phyloP scores from a whole-genome alignment of 2,888 invertebrate genomes.

The Scrobipalpa atriplicella region DNA sequence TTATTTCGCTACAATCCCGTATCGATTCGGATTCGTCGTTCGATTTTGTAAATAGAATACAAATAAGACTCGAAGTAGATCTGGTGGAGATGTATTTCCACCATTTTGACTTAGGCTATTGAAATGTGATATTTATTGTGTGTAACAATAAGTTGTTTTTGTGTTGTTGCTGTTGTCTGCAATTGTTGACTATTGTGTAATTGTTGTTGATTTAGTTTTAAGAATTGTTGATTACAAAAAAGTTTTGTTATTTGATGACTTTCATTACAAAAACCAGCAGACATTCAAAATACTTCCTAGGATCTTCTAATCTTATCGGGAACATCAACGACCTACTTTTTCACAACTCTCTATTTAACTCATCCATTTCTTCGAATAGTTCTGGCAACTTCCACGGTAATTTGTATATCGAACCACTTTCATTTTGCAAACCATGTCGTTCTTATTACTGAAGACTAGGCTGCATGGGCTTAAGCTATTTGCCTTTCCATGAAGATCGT shows the following conservation, averaged over 20 bases:
- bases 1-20: conserved; percentile 37
- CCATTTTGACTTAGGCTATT: conserved; percentile 62
- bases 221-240: conserved; percentile 40
- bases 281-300: too few species aligned
- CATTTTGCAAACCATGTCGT: too few species aligned
- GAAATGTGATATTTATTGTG: conserved; percentile 80
- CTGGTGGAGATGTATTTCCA: conserved; percentile 64
- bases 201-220: conserved; percentile 69
- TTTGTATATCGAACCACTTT: too few species aligned
- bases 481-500: too few species aligned
- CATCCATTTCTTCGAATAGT: too few species aligned
- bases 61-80: conserved; percentile 55
- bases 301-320: too few species aligned
- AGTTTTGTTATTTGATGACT: conserved; percentile 19
- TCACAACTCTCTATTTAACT: too few species aligned
- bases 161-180: conserved; percentile 68
- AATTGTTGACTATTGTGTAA: conserved; percentile 79
- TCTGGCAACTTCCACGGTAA: neutral
- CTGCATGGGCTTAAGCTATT: neutral
- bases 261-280: neutral
- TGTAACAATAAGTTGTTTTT: conserved; percentile 59
- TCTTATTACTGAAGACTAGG: neutral
- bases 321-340: too few species aligned
- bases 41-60: conserved; percentile 61
- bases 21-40: conserved; percentile 32